Evolutionary conservation across 1,140 invertebrate species (phyloP).

Genomic region (Pseudomyrmex sp.): DNA sequence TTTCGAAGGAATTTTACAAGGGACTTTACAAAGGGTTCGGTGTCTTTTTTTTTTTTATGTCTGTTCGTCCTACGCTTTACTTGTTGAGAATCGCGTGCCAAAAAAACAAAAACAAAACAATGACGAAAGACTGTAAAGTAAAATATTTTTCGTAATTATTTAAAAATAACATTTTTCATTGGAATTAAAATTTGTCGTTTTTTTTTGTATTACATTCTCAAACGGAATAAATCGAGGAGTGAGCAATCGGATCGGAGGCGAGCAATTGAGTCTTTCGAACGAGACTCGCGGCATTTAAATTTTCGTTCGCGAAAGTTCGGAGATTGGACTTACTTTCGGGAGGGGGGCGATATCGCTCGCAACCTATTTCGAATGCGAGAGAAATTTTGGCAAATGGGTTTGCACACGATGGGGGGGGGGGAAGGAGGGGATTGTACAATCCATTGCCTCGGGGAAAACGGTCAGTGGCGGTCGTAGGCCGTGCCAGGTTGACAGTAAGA

Average conservation of each 20-base stretch:
- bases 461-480: constrained; percentile 49
- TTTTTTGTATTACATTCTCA: not conserved
- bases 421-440: not conserved
- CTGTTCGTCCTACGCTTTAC: not conserved
- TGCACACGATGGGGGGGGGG: not conserved
- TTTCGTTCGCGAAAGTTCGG: constrained; percentile 2
- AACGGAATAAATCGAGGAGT: no score
- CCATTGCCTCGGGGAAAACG: constrained; percentile 32
- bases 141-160: no score
- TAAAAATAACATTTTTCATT: not conserved
- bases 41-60: not conserved
- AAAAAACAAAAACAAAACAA: no score
- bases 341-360: not conserved
- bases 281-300: not conserved
- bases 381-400: constrained; percentile 49
- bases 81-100: not conserved
- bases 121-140: no score
- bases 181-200: not conserved
- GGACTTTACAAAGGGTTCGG: not conserved
- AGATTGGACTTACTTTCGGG: constrained; percentile 14
- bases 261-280: not conserved
- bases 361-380: constrained; percentile 29
- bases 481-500: constrained; percentile 37
- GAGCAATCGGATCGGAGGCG: constrained; percentile 9
- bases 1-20: not conserved